Evolutionary conservation across 2,888 invertebrate species (phyloP).

Genomic region (Dryobotodes eremita): DNA sequence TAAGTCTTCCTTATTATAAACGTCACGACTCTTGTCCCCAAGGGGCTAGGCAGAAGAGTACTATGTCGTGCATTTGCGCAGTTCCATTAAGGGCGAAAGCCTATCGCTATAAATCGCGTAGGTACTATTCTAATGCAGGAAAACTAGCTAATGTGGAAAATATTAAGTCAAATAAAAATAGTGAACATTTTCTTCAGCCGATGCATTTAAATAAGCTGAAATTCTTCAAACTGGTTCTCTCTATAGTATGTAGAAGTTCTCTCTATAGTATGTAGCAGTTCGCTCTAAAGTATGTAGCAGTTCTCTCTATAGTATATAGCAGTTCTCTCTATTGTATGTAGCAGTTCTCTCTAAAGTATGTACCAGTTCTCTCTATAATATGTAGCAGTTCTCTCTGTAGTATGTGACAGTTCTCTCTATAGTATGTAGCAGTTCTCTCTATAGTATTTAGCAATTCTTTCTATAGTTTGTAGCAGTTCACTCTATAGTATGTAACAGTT

Average conservation of each 20-base stretch:
- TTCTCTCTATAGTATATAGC: not conserved
- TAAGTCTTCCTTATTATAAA: slow-evolving; percentile 24
- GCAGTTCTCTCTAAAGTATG: no score
- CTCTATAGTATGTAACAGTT: not conserved
- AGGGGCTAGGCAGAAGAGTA: slow-evolving; percentile 24
- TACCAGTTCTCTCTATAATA: no score
- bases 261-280: not conserved
- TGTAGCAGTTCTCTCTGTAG: not conserved
- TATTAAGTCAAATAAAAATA: not conserved
- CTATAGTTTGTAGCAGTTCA: no score
- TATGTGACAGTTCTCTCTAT: no score
- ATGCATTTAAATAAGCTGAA: not conserved
- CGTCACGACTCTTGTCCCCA: slow-evolving; percentile 14
- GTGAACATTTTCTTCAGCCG: not conserved
- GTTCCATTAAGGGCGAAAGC: slow-evolving; percentile 32
- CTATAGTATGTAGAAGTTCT: no score
- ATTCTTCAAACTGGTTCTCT: not conserved
- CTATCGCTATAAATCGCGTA: slow-evolving; percentile 11
- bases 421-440: no score
- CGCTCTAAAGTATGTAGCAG: no score
- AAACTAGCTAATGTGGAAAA: not conserved
- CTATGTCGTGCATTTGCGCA: slow-evolving; percentile 36
- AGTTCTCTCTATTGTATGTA: no score
- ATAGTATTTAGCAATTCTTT: not conserved
- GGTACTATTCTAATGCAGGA: not conserved